phyloP scores from a whole-genome alignment of 2,888 invertebrate genomes.

The Sarcophaga caerulescens region DNA sequence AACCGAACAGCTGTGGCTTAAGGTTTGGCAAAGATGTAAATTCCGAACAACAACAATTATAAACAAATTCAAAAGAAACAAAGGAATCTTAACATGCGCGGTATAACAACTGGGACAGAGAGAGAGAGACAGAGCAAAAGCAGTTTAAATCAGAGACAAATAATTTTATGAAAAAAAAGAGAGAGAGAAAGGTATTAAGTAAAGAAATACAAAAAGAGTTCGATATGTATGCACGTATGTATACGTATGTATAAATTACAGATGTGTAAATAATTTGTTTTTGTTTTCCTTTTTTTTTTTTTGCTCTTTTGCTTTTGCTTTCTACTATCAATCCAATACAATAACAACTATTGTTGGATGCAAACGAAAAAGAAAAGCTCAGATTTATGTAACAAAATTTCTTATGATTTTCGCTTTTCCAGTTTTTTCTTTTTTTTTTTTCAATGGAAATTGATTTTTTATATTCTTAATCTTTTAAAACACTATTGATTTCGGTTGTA shows the following conservation, averaged over 20 bases:
- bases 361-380: constrained; percentile 39
- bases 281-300: not conserved
- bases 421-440: constrained; percentile 1
- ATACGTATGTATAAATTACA: constrained; percentile 29
- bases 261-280: not conserved
- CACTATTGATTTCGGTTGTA: not conserved
- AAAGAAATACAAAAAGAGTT: not conserved
- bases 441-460: constrained; percentile 36
- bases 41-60: not conserved
- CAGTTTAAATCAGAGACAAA: not conserved
- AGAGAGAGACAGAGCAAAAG: constrained; percentile 1
- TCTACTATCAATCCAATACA: not conserved
- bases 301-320: not conserved
- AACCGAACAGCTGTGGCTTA: constrained; percentile 53
- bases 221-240: constrained; percentile 21
- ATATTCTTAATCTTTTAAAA: not conserved
- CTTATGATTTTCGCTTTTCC: not conserved
- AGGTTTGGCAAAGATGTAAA: constrained; percentile 37
- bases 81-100: constrained; percentile 28
- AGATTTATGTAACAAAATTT: constrained; percentile 62
- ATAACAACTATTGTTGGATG: not conserved
- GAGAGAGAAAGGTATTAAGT: no score
- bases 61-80: not conserved
- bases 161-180: no score
- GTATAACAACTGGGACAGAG: not conserved